A percentile compares a stretch with the other conserved stretches of the same genome.
These are phyloP conservation scores for Actenoides hombroni DNA, from an alignment of 2,113 vertebrate genomes.

Conservation along the genomic window DNA sequence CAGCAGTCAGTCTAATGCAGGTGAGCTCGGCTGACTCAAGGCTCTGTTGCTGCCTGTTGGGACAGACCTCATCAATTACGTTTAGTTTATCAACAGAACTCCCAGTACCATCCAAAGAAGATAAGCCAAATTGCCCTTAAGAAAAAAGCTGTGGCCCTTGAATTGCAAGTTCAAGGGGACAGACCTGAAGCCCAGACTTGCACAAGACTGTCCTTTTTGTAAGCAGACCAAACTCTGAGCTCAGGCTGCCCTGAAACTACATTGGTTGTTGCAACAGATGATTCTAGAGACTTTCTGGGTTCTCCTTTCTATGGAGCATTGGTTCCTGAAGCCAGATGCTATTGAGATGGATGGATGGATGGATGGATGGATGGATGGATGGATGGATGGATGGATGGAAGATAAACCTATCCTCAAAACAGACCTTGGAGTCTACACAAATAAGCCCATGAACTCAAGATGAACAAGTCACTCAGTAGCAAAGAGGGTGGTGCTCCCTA, in stretches of 20 bases:
- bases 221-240: not conserved
- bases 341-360: not conserved
- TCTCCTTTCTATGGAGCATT: not conserved
- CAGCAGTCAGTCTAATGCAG: not conserved
- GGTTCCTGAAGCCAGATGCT: not conserved
- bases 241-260: not conserved
- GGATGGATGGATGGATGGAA: not conserved
- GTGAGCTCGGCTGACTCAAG: not conserved
- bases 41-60: not conserved
- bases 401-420: not conserved
- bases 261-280: not conserved
- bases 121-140: not conserved
- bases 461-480: not conserved
- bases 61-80: not conserved
- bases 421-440: not conserved
- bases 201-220: not conserved
- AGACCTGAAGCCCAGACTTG: not conserved
- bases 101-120: not conserved
- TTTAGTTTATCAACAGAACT: not conserved
- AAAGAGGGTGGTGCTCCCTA: not conserved
- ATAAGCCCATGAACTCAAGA: not conserved
- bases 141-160: not conserved
- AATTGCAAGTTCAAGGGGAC: not conserved
- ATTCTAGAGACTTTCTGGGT: not conserved
- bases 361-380: not conserved